Conservation (phyloP, 2,113 vertebrate genomes). For the Burhinus oedicnemus region DNA sequence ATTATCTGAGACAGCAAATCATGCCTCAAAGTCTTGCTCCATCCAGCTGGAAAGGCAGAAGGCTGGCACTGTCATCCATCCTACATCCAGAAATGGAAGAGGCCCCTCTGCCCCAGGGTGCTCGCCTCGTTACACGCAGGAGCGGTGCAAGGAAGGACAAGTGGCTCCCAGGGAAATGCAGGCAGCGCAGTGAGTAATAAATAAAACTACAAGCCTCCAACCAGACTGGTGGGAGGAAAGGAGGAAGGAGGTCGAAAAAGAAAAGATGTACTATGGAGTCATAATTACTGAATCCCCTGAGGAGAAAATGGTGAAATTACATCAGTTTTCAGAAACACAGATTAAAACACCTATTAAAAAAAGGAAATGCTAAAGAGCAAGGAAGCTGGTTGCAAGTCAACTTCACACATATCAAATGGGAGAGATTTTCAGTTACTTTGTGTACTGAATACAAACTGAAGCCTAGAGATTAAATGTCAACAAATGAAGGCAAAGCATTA, state of each 20-base stretch:
- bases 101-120: not conserved
- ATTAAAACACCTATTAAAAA: not conserved
- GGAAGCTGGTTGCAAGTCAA: not conserved
- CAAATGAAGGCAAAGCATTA: slow-evolving; percentile 54
- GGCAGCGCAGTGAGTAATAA: not conserved
- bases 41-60: not conserved
- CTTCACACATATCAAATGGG: not conserved
- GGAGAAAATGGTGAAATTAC: not conserved
- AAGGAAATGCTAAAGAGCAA: not conserved
- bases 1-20: not conserved
- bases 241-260: not conserved
- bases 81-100: not conserved
- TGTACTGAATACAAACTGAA: slow-evolving; percentile 44
- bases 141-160: not conserved
- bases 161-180: not conserved
- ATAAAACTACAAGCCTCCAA: not conserved
- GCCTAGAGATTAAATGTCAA: slow-evolving; percentile 64
- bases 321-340: not conserved
- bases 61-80: too few species aligned
- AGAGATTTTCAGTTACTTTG: not conserved
- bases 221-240: not conserved
- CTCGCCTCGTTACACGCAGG: not conserved
- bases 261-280: not conserved
- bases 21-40: not conserved
- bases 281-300: not conserved